Evolutionary conservation across 30 jellyfish, hydroid and myxozoan genomes (phyloP).

Genomic region (Pelagia noctiluca): DNA sequence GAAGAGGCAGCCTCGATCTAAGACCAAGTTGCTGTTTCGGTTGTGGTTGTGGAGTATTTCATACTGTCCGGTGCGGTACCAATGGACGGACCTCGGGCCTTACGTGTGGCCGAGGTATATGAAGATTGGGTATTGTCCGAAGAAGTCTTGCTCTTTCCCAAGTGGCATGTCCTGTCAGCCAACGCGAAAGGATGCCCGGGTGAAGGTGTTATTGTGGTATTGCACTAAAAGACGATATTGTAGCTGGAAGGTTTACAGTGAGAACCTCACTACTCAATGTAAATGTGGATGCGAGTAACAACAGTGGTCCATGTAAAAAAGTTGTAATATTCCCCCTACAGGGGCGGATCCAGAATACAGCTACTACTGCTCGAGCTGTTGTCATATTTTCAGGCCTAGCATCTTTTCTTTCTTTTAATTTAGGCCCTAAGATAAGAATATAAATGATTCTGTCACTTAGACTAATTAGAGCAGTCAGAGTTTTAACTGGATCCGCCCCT

Average conservation of each 20-base stretch:
- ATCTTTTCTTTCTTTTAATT: too few relatives aligned
- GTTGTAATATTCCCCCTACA: too few relatives aligned
- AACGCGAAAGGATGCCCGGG: conserved; percentile 42
- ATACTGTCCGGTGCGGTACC: conserved; percentile 72
- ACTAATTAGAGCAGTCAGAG: too few relatives aligned
- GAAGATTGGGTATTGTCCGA: conserved; percentile 68
- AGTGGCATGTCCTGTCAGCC: conserved; percentile 78
- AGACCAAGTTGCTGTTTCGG: conserved; percentile 57
- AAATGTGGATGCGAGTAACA: too few relatives aligned
- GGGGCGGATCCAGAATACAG: too few relatives aligned
- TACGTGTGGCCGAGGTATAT: conserved; percentile 83
- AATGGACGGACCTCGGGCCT: conserved; percentile 76
- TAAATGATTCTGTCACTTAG: too few relatives aligned
- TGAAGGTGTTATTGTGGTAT: conserved; percentile 60
- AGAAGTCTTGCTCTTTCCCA: conserved; percentile 73
- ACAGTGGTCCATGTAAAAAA: too few relatives aligned
- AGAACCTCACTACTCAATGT: conserved; percentile 48
- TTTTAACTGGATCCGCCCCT: too few relatives aligned
- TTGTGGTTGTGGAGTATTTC: conserved; percentile 71
- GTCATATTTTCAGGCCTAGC: too few relatives aligned
- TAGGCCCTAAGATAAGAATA: too few relatives aligned
- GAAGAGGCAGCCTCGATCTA: conserved; percentile 61
- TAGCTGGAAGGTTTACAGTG: conserved; percentile 63
- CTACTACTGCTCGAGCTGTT: too few relatives aligned
- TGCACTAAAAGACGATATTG: conserved; percentile 43